Base-by-base conservation (phyloP, 2,113 vertebrate genomes). In the Eubucco bourcierii region DNA sequence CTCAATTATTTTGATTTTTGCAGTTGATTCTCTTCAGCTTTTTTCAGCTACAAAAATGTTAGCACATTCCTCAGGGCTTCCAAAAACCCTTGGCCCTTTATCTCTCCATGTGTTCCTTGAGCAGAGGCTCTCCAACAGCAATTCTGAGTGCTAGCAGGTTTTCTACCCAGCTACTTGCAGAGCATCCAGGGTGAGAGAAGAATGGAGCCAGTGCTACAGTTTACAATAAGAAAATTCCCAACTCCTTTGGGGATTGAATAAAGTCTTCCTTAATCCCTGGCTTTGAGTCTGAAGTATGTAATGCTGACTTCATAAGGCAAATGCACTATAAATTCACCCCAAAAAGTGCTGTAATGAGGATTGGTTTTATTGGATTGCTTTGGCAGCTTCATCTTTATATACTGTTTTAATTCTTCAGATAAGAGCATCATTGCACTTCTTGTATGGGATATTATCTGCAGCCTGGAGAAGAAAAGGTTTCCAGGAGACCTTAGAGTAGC, bases 121-220 rank as follows among this genome's bases (percentile, higher is more conserved):
- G 41, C 15, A 74, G 87, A 79, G 55, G 53, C n/a, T n/a, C 33
- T 95, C 55, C 83, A 81, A 50, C 16, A 37, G 29, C 47, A 90
- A 56, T 82, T 88, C 58, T 75, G 41, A 92, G 44, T 72, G 47
- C 72, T 83, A 90, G 23, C 74, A 89, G 10, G 64, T 78, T 96
- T 94, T 96, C 53, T 90, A 34, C 67, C 34, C 67, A 94, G 70
- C 50, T 93, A 52, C 56, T 77, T 93, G 50, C 44, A 86, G 67
- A 89, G 39, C 86, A 31, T 66, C 55, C 77, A 61, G 27, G 61
- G 41, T 37, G 39, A 89, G 47, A 83, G 59, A n/a, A n/a, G 47
- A 93, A 21, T 59, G 34, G 72, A 95, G 46, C 33, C 77, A 85
- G 56, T 60, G 13, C 25, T 63, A 83, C 56, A 78, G 39, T 88